These are phyloP conservation scores for Orbicella faveolata DNA, from an alignment of 64 coral and sea anemone species.

Conservation along the genomic window DNA sequence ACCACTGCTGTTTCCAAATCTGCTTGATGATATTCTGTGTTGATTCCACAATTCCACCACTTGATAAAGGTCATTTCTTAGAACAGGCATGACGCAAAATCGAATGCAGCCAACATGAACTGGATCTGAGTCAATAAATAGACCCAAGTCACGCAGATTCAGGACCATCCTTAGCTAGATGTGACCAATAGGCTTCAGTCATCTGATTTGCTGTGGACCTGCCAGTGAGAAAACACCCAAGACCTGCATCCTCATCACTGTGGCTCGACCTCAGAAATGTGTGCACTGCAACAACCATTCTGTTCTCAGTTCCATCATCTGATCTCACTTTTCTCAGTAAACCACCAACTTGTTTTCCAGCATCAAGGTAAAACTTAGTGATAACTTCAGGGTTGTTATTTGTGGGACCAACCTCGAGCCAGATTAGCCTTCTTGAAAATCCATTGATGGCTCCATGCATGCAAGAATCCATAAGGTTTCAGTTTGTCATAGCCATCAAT, in stretches of 20 bases:
- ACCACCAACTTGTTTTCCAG: background rate
- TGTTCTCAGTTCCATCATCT: slow-evolving; percentile 37
- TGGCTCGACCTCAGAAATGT: slow-evolving; percentile 28
- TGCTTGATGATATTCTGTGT: background rate
- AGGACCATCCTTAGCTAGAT: slow-evolving; percentile 23
- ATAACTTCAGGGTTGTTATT: slow-evolving; percentile 4
- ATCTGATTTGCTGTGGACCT: slow-evolving; percentile 22
- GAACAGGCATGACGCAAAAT: slow-evolving; percentile 14
- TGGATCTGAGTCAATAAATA: slow-evolving; percentile 17
- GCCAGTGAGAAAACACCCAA: slow-evolving; percentile 18
- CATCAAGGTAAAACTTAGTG: slow-evolving; percentile 15
- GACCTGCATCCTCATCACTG: background rate
- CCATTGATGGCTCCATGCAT: background rate
- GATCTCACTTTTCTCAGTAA: slow-evolving; percentile 26
- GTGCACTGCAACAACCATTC: slow-evolving; percentile 10
- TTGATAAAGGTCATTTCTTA: slow-evolving; percentile 19
- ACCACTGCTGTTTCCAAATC: background rate
- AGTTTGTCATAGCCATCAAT: background rate
- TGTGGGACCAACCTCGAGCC: background rate
- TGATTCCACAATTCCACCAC: slow-evolving; percentile 8
- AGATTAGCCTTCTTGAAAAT: background rate
- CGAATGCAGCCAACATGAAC: background rate
- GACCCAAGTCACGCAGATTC: slow-evolving; percentile 9
- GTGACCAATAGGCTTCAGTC: slow-evolving; percentile 39
- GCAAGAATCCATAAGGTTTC: background rate